Evolutionary conservation across 2,113 vertebrate genomes (phyloP).

Genomic region (Orientallactaga bullata): DNA sequence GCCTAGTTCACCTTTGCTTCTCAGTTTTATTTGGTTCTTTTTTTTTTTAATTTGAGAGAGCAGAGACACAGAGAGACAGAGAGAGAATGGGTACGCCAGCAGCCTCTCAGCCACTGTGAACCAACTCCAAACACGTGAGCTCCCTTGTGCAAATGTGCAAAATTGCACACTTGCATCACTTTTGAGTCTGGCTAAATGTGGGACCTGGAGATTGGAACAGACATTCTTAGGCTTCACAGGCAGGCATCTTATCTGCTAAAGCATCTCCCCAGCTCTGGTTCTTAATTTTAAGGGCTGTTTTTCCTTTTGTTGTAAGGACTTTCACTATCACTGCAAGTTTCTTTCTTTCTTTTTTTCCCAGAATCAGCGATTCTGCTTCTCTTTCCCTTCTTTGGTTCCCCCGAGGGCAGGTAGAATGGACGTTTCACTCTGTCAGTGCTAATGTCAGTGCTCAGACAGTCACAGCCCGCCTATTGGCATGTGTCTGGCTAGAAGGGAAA

Average conservation of each 20-base stretch:
- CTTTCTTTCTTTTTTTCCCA: neutral
- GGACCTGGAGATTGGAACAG: no score
- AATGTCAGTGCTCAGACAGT: neutral
- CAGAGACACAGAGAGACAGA: no score
- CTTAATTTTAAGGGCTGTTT: neutral
- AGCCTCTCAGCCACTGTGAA: no score
- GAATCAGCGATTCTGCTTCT: neutral
- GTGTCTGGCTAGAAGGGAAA: neutral
- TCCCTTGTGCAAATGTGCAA: no score
- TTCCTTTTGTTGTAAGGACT: neutral
- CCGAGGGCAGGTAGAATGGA: neutral
- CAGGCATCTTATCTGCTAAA: no score
- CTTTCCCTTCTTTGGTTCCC: neutral
- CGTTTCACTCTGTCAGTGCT: fast-evolving
- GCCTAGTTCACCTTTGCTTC: neutral
- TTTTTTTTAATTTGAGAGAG: neutral
- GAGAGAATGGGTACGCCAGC: no score
- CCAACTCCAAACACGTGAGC: no score
- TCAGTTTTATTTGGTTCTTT: neutral
- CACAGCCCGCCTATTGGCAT: fast-evolving
- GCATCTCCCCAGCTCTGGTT: no score
- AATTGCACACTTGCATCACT: no score
- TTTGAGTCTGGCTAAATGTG: no score
- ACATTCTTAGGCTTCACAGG: no score
- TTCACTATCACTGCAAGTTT: neutral